Evolutionary conservation across 2,113 vertebrate species (phyloP), one percentile per base, ranked within the genome.

Genomic region (Xenopus laevis): DNA sequence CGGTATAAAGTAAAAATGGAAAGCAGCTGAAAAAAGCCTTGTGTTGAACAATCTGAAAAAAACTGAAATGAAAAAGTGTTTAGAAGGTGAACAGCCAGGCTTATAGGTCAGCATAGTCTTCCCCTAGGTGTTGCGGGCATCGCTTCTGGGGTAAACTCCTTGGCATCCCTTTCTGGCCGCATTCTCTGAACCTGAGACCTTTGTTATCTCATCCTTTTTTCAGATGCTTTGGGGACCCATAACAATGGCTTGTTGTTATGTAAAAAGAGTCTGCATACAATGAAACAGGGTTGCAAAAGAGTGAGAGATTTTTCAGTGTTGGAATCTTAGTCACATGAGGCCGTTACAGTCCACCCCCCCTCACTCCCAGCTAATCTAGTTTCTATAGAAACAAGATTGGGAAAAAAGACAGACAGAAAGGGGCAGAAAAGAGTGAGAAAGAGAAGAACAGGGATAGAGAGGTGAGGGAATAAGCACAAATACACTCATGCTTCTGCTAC

Each of bases 331-430:
- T 76, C 73, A 76, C 73, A 76, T 76, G 73, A 59, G 73, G 66
- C 73, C 30, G 45, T 63, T 62, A 75, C 58, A 68, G 65, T 69
- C 73, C 66, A 62, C 65, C 73, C 73, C 66, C 73, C 73, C 73
- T 46, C 68, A 55, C 73, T 68, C 57, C 73, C 73, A 69, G 73
- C 65, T 76, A 69, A 76, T 76, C 73, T 76, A 63, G 73, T 76
- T 76, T 76, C 73, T 76, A 76, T 76, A 76, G 73, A 76, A 76
- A 76, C 73, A 69, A 76, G 73, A 76, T 69, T 69, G 65, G 73
- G 58, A 12, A 20, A 65, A 76, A 76, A 75, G 65, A 63, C 73
- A 69, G 65, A 69, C 66, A 59, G 73, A 76, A 59, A 76, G 58
- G 66, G 57, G 73, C 46, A 76, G 66, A 76, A 76, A 76, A 76